Evolutionary conservation across 2,888 invertebrate genomes (phyloP), one percentile per base, ranked within the genome.

Genomic region (Tachina fera): DNA sequence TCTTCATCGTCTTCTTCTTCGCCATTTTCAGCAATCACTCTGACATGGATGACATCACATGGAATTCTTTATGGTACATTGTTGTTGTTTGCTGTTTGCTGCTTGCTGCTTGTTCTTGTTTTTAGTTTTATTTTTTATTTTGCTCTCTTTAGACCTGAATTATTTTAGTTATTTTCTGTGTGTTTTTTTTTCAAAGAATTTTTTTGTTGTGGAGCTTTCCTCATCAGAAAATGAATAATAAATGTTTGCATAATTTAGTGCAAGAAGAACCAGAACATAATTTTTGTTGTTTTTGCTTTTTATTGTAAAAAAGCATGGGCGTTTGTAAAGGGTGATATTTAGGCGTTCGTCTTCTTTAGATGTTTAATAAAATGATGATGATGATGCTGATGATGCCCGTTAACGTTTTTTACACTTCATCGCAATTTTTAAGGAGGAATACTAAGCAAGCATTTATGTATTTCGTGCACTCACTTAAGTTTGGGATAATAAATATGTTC

Each of bases 241-340:
- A 79, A 79, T 79, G 56, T 76, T 82, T 82, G 75, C 82, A 82
- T 82, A 82, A 82, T 82, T 82, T 82, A 82, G 82, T 76, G 75
- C 70, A 82, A 76, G 61, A 82, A 76, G 61, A 56, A 63, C 45
- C 63, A 72, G 71, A 76, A 56, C 47, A 49, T 19, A 56, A 31
- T 11, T 45, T 45, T 11, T 53, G 63, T 63, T 58, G 14, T 68
- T 67, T 41, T 14, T 68, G 60, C 51, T 71, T 45, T 77, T 67
- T 58, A 11, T 49, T 60, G 9, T 43, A 8, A 9, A 51, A 22
- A 67, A 56, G 49, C 16, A 72, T 41, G 60, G 16, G 53, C 53
- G 53, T 68, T 67, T 63, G 9, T 49, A 61, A 72, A 49, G 72
- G 72, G 47, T 72, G 43, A 39, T 49, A 14, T 61, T 39, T 72